Conservation (phyloP, 35 echinoderm and acorn worm species). For the Ophiothrix spiculata region DNA sequence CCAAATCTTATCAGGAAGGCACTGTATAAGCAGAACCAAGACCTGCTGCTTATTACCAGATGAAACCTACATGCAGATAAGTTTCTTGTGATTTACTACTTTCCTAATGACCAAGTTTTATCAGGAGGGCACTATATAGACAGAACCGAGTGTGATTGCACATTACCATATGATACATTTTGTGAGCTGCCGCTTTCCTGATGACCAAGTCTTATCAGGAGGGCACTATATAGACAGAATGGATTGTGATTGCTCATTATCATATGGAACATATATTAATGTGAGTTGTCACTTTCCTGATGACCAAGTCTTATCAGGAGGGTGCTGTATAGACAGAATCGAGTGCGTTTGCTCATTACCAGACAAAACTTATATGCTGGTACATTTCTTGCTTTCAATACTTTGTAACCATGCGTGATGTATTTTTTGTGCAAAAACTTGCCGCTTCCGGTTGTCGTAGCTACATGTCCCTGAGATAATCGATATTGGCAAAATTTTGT, state of each 20-base stretch:
- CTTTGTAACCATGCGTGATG: background rate
- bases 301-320: conserved; percentile 52
- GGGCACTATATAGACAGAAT: background rate
- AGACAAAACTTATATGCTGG: conserved; percentile 56
- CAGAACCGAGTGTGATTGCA: background rate
- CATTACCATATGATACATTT: background rate
- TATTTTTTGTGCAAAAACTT: too few relatives aligned
- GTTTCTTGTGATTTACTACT: background rate
- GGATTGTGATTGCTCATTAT: background rate
- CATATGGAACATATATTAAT: too few relatives aligned
- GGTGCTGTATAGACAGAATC: conserved; percentile 35
- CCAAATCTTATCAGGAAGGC: too few relatives aligned
- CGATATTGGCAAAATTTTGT: background rate
- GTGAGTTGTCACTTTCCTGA: background rate
- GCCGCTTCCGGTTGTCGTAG: background rate
- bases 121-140: background rate
- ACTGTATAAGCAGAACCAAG: background rate
- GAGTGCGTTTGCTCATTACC: conserved; percentile 66
- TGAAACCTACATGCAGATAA: background rate
- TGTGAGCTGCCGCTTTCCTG: background rate
- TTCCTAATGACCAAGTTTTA: background rate
- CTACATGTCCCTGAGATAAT: background rate
- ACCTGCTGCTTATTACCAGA: background rate
- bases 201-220: background rate
- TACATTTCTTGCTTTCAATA: conserved; percentile 7